These are phyloP conservation scores for Notocelia uddmanniana DNA, from an alignment of 2,888 invertebrate species.

Conservation along the genomic window DNA sequence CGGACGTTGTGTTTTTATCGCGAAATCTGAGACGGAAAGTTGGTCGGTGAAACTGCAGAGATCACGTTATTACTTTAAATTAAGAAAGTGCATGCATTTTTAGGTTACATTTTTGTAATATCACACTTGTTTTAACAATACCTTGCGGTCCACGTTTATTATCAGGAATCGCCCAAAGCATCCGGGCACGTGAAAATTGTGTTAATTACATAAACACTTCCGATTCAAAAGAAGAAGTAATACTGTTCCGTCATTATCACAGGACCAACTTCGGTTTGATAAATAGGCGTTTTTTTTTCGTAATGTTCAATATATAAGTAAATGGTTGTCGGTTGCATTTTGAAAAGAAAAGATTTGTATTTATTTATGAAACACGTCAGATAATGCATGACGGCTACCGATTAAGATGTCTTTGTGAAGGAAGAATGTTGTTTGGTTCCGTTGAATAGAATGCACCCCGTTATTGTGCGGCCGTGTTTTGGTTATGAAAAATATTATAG, in stretches of 20 bases:
- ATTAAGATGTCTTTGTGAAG: slow-evolving; percentile 77
- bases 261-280: slow-evolving; percentile 77
- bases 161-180: not conserved
- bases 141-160: not conserved
- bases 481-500: slow-evolving; percentile 81
- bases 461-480: slow-evolving; percentile 76
- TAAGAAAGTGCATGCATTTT: slow-evolving; percentile 2
- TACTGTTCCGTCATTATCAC: slow-evolving; percentile 66
- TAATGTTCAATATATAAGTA: slow-evolving; percentile 68
- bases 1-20: slow-evolving; percentile 33
- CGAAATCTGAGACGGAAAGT: slow-evolving; percentile 28
- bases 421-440: slow-evolving; percentile 76
- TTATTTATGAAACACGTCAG: slow-evolving; percentile 82
- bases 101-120: not conserved
- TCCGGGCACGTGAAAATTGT: too few relatives aligned
- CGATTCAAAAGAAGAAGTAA: not conserved
- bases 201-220: not conserved
- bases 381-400: slow-evolving; percentile 80
- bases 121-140: not conserved
- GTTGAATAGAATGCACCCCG: slow-evolving; percentile 69
- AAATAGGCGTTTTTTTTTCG: slow-evolving; percentile 79
- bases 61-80: slow-evolving; percentile 14
- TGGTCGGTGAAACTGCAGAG: slow-evolving; percentile 18
- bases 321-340: slow-evolving; percentile 71
- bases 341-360: slow-evolving; percentile 79